A percentile compares a stretch with the other conserved stretches of the same genome.
phyloP scores from a whole-genome alignment of 2,888 invertebrate genomes.

The Ormyrus rosae region DNA sequence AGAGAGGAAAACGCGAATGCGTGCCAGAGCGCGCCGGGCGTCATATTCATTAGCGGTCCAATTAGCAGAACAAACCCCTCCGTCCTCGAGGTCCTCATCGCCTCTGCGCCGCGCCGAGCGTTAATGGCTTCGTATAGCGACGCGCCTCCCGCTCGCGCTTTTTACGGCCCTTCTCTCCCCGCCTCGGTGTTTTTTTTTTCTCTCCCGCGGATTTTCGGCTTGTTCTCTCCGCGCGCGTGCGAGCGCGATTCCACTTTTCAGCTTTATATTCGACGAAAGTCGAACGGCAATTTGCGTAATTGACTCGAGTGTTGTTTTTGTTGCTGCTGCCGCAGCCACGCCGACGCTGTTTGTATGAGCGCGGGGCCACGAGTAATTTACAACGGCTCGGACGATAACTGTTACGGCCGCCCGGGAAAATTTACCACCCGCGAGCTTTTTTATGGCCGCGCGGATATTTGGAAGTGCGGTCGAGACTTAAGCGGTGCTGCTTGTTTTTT shows the following conservation, averaged over 20 bases:
- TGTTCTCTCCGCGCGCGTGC: neutral
- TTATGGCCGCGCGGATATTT: too few relatives aligned
- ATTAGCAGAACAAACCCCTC: constrained; percentile 60
- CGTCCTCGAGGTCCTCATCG: constrained; percentile 13
- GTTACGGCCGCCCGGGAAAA: constrained; percentile 3
- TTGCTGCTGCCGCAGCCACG: too few relatives aligned
- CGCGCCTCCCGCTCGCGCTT: neutral
- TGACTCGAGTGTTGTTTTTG: constrained; percentile 46
- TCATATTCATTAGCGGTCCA: constrained; percentile 62
- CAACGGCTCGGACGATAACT: constrained; percentile 31
- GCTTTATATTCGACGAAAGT: constrained; percentile 38
- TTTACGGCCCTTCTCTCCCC: neutral
- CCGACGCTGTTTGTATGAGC: neutral
- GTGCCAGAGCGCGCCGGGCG: constrained; percentile 5
- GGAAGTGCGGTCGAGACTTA: too few relatives aligned
- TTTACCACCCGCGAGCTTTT: too few relatives aligned
- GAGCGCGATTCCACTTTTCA: neutral
- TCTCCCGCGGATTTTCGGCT: too few relatives aligned
- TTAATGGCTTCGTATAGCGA: neutral
- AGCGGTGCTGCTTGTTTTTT: too few relatives aligned
- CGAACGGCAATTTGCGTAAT: constrained; percentile 55
- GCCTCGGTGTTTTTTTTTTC: constrained; percentile 1
- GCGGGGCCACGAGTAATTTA: constrained; percentile 6
- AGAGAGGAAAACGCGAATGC: neutral
- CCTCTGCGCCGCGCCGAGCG: neutral